phyloP scores from a whole-genome alignment of 2,113 vertebrate species.

The Coreoperca whiteheadi region DNA sequence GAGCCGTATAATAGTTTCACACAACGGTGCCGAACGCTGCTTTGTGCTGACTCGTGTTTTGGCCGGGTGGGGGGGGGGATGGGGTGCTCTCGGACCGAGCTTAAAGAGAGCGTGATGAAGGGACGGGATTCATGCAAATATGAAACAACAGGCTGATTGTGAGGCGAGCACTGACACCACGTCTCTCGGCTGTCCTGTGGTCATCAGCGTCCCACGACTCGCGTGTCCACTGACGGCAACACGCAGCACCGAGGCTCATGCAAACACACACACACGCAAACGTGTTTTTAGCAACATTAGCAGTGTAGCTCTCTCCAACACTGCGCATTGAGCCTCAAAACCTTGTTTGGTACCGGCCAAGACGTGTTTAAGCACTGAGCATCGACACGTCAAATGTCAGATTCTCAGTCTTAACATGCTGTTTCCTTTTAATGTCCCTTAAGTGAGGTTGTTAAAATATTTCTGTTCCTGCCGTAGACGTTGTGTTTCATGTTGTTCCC shows the following conservation, averaged over 20 bases:
- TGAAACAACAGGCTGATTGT: slow-evolving; percentile 6
- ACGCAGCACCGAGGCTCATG: not conserved
- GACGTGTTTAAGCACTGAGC: too few relatives aligned
- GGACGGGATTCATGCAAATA: not conserved
- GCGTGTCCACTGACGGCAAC: not conserved
- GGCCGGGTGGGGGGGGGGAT: too few relatives aligned
- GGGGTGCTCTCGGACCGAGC: too few relatives aligned
- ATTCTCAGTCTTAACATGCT: too few relatives aligned
- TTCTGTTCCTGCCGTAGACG: too few relatives aligned
- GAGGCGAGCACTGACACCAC: not conserved
- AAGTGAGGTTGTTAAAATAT: too few relatives aligned
- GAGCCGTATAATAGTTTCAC: slow-evolving; percentile 6
- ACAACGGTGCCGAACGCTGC: not conserved
- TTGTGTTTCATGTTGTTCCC: too few relatives aligned
- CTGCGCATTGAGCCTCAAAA: too few relatives aligned
- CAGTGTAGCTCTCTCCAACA: not conserved
- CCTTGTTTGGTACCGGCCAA: too few relatives aligned
- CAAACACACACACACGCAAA: slow-evolving; percentile 2
- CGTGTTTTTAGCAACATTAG: not conserved
- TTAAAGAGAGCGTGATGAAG: slow-evolving; percentile 9
- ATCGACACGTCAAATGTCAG: too few relatives aligned
- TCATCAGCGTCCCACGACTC: not conserved
- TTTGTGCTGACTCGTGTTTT: slow-evolving; percentile 14
- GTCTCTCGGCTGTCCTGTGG: not conserved
- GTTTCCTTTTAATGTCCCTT: too few relatives aligned